A percentile compares a stretch with the other conserved stretches of the same genome.
phyloP scores from a whole-genome alignment of 1,140 invertebrate genomes.

The Bombus huntii region DNA sequence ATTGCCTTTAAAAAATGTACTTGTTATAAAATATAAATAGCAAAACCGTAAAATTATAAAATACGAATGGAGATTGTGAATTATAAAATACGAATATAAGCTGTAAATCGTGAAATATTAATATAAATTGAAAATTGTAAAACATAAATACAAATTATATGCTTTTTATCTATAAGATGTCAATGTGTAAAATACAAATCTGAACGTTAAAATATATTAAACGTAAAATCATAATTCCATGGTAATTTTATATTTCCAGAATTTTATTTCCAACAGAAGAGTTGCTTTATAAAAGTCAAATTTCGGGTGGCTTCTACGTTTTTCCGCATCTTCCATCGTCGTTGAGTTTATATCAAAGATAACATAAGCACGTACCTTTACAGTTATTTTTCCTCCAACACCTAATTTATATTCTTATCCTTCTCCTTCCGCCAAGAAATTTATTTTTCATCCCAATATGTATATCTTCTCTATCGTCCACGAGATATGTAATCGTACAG shows the following conservation, averaged over 20 bases:
- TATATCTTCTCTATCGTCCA: background rate
- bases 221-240: background rate
- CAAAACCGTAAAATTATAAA: background rate
- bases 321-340: background rate
- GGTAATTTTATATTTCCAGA: background rate
- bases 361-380: background rate
- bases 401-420: background rate
- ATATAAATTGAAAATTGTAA: background rate
- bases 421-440: too few relatives aligned
- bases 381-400: background rate
- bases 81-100: background rate
- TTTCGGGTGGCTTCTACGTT: background rate
- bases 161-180: too few relatives aligned
- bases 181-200: background rate
- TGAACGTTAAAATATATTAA: background rate
- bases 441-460: background rate
- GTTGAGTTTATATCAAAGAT: background rate
- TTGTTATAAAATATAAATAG: background rate
- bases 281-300: background rate
- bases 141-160: background rate
- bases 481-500: background rate
- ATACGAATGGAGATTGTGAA: too few relatives aligned
- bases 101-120: background rate
- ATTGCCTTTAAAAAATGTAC: background rate
- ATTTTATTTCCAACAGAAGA: background rate